Percentiles rank a stretch among this genome's conserved stretches.
Evolutionary conservation across 2,888 invertebrate genomes (phyloP).

Genomic region (Blera fallax): DNA sequence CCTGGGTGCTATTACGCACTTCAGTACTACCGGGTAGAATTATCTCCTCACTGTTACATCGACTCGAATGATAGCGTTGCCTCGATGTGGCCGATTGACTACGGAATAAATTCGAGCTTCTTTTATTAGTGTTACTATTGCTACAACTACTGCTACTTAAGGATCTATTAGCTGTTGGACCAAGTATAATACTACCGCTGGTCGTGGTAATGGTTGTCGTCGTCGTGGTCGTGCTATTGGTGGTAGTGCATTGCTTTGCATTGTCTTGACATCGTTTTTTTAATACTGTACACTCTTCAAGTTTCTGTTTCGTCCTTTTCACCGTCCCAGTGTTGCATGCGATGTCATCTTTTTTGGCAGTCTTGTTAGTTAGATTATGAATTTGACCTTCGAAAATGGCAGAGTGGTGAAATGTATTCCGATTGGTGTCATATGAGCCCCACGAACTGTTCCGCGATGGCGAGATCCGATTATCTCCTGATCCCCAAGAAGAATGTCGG

Average conservation of each 20-base stretch:
- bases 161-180: slow-evolving; percentile 55
- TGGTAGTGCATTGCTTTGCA: slow-evolving; percentile 66
- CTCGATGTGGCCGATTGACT: slow-evolving; percentile 79
- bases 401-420: slow-evolving; percentile 77
- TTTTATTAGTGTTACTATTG: slow-evolving; percentile 73
- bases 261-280: slow-evolving; percentile 80
- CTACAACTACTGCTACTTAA: slow-evolving; percentile 68
- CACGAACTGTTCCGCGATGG: slow-evolving; percentile 88
- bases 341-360: slow-evolving; percentile 83
- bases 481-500: slow-evolving; percentile 92
- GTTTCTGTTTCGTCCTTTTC: slow-evolving; percentile 86
- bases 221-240: slow-evolving; percentile 27
- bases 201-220: slow-evolving; percentile 52
- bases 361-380: slow-evolving; percentile 78
- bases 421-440: slow-evolving; percentile 86
- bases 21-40: slow-evolving; percentile 63
- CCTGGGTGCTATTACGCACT: slow-evolving; percentile 61
- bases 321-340: slow-evolving; percentile 85
- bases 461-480: slow-evolving; percentile 85
- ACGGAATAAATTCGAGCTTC: slow-evolving; percentile 77
- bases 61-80: slow-evolving; percentile 77
- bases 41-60: slow-evolving; percentile 81
- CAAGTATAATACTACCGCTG: slow-evolving; percentile 52
- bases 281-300: slow-evolving; percentile 83
- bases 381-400: slow-evolving; percentile 81